Evolutionary conservation across 1,140 invertebrate species (phyloP), one percentile per base, ranked within the genome.

Genomic region (Chelonus insularis): DNA sequence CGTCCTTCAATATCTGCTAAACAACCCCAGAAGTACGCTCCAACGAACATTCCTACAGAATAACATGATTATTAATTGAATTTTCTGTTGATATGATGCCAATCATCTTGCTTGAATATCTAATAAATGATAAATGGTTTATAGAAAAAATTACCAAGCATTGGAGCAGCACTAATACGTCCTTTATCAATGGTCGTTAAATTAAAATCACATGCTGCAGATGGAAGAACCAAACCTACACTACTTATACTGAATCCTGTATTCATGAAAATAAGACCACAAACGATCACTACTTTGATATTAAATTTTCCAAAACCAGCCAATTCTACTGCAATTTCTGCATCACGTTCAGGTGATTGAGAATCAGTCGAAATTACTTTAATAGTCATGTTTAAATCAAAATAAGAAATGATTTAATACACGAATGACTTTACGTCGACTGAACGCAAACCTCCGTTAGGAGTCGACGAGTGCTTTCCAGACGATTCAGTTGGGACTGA

Each of bases 231-330:
- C 60, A 86, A 85, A 9, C 84, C 77, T 7, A 82, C 71, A 20
- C 72, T 74, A 3, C 62, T 65, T 14, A 72, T 70, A 20, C 70
- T 67, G 36, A 74, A 68, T 9, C 85, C 83, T 67, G 85, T 83
- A 64, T 84, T 85, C 25, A 85, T 79, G 58, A 84, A 83, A 1
- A 84, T 85, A 70, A 84, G 73, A 6, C 85, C 84, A 64, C 81
- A 82, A 6, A 84, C 55, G 4, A 80, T 51, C 43, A 86, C 68
- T n/a, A 85, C 66, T 52, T 78, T 74, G 29, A 77, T 73, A 64
- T 87, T 85, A 64, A 86, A 87, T 41, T 72, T 75, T 34, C 86
- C 86, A 72, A 82, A 85, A 20, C 84, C 85, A 81, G 36, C 16
- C 1, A 55, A 1, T 0, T 21, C 34, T 11, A 55, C 32, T 39